phyloP scores from a whole-genome alignment of 1,140 invertebrate genomes.

The Sarcophaga peregrina region DNA sequence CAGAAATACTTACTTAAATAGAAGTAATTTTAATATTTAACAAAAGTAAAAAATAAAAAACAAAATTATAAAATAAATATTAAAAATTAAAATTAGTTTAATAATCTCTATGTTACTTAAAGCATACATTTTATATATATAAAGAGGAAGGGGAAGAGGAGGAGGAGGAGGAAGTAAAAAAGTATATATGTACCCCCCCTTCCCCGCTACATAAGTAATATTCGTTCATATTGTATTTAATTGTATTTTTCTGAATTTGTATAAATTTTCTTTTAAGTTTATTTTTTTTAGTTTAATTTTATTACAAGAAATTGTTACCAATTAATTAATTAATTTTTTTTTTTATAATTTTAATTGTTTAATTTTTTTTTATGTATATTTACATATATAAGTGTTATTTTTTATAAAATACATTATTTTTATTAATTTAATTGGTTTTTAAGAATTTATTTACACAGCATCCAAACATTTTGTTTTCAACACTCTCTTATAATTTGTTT shows the following conservation, averaged over 20 bases:
- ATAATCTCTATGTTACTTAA: too few relatives aligned
- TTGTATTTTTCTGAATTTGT: not conserved
- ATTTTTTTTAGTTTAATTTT: not conserved
- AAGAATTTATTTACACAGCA: not conserved
- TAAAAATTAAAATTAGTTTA: too few relatives aligned
- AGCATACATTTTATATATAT: too few relatives aligned
- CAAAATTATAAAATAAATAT: too few relatives aligned
- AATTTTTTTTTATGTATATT: not conserved
- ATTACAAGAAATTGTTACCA: not conserved
- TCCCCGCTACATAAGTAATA: too few relatives aligned
- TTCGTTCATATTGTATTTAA: too few relatives aligned
- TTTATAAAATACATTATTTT: constrained; percentile 18
- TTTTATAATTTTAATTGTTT: constrained; percentile 2
- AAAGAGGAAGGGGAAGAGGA: too few relatives aligned
- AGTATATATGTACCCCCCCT: too few relatives aligned
- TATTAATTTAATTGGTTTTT: constrained; percentile 6
- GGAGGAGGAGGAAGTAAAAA: too few relatives aligned
- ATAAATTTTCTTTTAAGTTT: not conserved
- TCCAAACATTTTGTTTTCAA: not conserved
- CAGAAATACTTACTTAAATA: too few relatives aligned
- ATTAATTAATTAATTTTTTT: not conserved
- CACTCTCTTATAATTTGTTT: not conserved
- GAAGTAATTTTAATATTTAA: too few relatives aligned
- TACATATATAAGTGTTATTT: constrained; percentile 30
- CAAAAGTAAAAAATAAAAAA: too few relatives aligned